Evolutionary conservation across 2,113 vertebrate species (phyloP), one percentile per base, ranked within the genome.

Genomic region (Orcinus orca): DNA sequence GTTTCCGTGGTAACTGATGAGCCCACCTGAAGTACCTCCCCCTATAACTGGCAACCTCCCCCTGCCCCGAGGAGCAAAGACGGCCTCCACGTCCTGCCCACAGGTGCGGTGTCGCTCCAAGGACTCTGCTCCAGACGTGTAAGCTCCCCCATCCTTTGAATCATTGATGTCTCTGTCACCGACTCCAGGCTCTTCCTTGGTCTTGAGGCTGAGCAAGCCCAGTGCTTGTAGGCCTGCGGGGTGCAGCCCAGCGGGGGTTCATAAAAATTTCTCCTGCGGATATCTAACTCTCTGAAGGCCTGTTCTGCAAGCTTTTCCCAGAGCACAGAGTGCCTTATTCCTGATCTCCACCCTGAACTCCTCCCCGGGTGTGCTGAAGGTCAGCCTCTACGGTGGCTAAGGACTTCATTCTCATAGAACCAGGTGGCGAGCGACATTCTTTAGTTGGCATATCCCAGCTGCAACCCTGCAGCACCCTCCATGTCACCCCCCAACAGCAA

Each of bases 71-170:
- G 74, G 74, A 77, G 74, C 47, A 12, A 47, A 47, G 47, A 77
- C 2, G 0, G 74, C 29, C 74, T 11, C 47, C 1, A 1, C 17
- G 0, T 53, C 17, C 44, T 77, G 44, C 29, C 29, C 5, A 0
- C 74, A 21, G 74, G 17, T 33, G 29, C 17, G 0, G 1, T 77
- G 74, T 77, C 29, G 4, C 29, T 21, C 74, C 74, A 12, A 12
- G 18, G 47, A 33, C 74, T 77, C 47, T 29, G 41, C 74, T 77
- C 47, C 47, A 77, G 5, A 53, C 10, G 6, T 1, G 1, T 50
- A 33, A 50, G 74, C 74, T 33, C 29, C 26, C 41, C 41, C 8
- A 33, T 76, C 15, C 74, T 33, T 53, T 7, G 33, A 50, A 53
- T 29, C 44, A 53, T 7, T 10, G 17, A 53, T 53, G 47, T 12